Conservation (phyloP, 2,888 invertebrate genomes). For the Drosophila stalkeri region DNA sequence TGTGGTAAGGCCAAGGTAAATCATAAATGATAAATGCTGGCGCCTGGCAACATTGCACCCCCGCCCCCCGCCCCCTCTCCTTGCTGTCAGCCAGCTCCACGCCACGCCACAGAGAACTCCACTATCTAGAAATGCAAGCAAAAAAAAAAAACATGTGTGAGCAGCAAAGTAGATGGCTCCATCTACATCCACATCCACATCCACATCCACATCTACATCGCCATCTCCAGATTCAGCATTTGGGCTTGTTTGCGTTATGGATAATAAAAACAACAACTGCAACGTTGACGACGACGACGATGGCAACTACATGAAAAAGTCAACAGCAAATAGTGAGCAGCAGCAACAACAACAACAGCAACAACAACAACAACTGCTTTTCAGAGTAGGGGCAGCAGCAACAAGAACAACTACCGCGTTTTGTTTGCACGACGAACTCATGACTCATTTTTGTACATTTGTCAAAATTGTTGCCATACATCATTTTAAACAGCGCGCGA, state of each 20-base stretch:
- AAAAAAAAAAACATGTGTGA: conserved; percentile 65
- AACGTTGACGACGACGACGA: conserved; percentile 39
- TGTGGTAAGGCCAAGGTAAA: conserved; percentile 58
- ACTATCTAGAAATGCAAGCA: conserved; percentile 6
- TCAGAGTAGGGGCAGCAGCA: background rate
- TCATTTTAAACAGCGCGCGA: conserved; percentile 79
- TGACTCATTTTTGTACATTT: conserved; percentile 83
- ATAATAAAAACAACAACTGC: conserved; percentile 64
- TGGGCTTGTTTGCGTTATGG: conserved; percentile 73
- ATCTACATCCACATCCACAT: background rate
- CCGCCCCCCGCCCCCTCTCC: too few species aligned
- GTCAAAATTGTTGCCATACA: conserved; percentile 82
- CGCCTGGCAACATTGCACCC: conserved; percentile 37
- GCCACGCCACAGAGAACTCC: background rate
- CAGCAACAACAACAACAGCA: conserved; percentile 34
- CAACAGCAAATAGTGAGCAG: conserved; percentile 73
- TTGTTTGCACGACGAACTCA: conserved; percentile 78
- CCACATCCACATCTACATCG: background rate
- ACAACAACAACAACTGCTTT: conserved; percentile 18
- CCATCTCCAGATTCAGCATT: conserved; percentile 30
- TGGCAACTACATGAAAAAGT: conserved; percentile 76
- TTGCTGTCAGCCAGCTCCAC: background rate
- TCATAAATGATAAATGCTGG: conserved; percentile 65
- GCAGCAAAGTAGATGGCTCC: conserved; percentile 47
- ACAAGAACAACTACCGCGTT: conserved; percentile 63